These are phyloP conservation scores for Trachelus troglodyta DNA, from an alignment of 2,888 invertebrate species.

Conservation along the genomic window DNA sequence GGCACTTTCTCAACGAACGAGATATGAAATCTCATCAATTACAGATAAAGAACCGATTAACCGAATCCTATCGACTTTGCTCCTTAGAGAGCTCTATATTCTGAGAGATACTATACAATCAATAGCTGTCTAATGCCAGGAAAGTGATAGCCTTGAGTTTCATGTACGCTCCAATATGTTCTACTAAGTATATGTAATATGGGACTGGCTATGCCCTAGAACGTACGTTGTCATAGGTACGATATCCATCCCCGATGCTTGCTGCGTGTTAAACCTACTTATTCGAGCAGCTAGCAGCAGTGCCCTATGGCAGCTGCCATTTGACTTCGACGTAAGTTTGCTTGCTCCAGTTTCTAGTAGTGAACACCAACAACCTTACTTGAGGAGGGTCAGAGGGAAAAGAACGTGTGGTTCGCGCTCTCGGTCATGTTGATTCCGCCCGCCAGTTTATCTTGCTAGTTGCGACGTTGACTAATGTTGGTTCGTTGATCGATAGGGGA, in stretches of 20 bases:
- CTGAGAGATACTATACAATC: neutral
- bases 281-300: neutral
- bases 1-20: neutral
- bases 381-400: slow-evolving; percentile 12
- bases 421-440: slow-evolving; percentile 33
- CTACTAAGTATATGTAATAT: too few relatives aligned
- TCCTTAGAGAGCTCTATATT: neutral
- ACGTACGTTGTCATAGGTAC: neutral
- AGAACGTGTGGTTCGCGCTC: slow-evolving; percentile 18
- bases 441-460: slow-evolving; percentile 19
- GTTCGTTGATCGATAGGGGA: slow-evolving; percentile 33
- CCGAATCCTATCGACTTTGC: neutral
- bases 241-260: neutral
- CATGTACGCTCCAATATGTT: neutral
- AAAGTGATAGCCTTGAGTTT: neutral
- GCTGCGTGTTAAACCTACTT: neutral
- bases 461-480: slow-evolving; percentile 37
- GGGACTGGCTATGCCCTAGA: neutral
- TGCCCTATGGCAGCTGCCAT: neutral
- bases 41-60: neutral
- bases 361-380: neutral
- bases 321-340: neutral
- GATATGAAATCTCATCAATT: neutral
- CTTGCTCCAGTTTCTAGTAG: neutral
- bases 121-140: neutral